Base-by-base conservation (phyloP, 2,888 invertebrate genomes). In the Trichacis sp. region DNA sequence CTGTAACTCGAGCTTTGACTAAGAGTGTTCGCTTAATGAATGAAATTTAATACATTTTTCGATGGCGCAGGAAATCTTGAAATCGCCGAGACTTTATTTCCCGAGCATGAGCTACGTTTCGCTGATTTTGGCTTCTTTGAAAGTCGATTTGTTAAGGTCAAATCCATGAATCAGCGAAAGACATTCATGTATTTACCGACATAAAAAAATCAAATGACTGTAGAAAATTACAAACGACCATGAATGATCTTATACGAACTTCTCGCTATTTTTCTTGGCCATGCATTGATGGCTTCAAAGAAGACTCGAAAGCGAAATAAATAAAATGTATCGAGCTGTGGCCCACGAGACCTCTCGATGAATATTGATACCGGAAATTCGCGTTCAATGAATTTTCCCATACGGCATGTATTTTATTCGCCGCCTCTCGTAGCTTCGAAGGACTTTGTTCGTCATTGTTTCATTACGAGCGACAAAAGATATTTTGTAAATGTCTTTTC, bases 31-130 rank as follows among this genome's bases (percentile, higher is more conserved):
- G n/a, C 11, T 36, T 52, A 53, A 29, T 52, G 43, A 43, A 42
- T 47, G 65, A 61, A 61, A 64, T 53, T 46, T 42, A 56, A 65
- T 61, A 65, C 47, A 50, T 46, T 46, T 54, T 57, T 15, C 38
- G 48, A 61, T 50, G 19, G 11, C 15, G n/a, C 64, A 52, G 57
- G 57, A 65, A 54, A 56, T 56, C 45, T 17, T 53, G 43, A 11
- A 49, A 48, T 50, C 33, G 47, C 47, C 43, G 15, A 14, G n/a
- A 14, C 18, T n/a, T 42, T 15, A 8, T 3, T 5, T 15, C 14
- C 18, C 42, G 17, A 2, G 42, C 17, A 8, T 14, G 15, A 17
- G 42, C 42, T n/a, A 15, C 42, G 15, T 42, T 42, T 42, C 18
- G 8, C n/a, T 15, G 15, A 33, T 11, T 33, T 33, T n/a, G 33